Conservation (phyloP, 2,113 vertebrate species). For the Meriones unguiculatus region DNA sequence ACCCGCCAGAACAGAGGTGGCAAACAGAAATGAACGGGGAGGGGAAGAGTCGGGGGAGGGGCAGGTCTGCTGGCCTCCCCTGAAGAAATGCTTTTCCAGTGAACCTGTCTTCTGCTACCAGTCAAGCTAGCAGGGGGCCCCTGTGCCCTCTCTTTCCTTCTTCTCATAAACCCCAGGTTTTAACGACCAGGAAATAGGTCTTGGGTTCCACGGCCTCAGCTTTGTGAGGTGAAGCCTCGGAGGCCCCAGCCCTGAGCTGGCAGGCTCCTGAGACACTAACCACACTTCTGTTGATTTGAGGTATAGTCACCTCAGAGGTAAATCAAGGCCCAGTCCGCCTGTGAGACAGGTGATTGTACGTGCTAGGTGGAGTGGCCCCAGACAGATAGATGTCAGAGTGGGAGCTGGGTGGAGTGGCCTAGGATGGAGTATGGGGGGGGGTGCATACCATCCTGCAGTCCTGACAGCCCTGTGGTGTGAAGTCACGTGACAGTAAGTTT, state of each 20-base stretch:
- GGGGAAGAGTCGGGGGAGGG: not conserved
- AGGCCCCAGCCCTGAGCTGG: not conserved
- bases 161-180: not conserved
- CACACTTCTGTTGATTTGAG: not conserved
- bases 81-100: not conserved
- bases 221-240: not conserved
- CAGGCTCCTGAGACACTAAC: not conserved
- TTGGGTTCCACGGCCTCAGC: not conserved
- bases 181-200: not conserved
- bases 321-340: not conserved
- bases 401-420: not conserved
- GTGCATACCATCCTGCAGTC: not conserved
- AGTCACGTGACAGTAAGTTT: conserved; percentile 68
- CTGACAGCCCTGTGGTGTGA: not conserved
- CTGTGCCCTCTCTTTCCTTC: no score
- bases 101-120: not conserved
- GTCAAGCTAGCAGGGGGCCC: not conserved
- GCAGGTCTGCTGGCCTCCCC: accelerated
- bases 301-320: not conserved
- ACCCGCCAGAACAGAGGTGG: not conserved
- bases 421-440: not conserved
- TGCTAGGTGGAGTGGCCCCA: no score
- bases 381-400: not conserved
- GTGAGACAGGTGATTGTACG: not conserved
- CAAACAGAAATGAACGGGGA: not conserved